Percentiles rank a stretch among this genome's conserved stretches.
Conservation (phyloP, 2,888 invertebrate genomes). For the Ophion ellenae region DNA sequence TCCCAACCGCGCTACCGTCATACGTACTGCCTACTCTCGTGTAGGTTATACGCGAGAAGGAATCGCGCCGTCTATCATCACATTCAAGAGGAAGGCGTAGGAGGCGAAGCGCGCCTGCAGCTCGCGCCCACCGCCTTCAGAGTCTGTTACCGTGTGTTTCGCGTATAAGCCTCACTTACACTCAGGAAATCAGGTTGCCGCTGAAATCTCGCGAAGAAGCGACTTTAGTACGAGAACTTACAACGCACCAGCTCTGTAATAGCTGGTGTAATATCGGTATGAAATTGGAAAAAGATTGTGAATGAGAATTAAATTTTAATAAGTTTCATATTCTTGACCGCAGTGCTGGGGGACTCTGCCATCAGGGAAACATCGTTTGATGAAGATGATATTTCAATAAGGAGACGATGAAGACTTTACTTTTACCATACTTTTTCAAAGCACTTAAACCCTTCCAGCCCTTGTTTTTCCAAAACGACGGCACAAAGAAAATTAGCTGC, state of each 20-base stretch:
- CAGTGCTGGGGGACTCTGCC: background rate
- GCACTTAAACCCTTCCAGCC: background rate
- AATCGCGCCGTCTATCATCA: conserved; percentile 22
- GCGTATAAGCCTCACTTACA: conserved; percentile 12
- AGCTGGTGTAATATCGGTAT: conserved; percentile 23
- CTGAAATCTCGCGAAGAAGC: conserved; percentile 29
- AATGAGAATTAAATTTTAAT: background rate
- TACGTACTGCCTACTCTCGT: conserved; percentile 6
- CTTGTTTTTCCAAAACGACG: background rate
- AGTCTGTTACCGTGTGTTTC: conserved; percentile 2
- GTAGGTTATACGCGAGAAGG: conserved; percentile 48
- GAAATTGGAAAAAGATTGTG: conserved; percentile 20
- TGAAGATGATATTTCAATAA: background rate
- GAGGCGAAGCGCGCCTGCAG: conserved; percentile 27
- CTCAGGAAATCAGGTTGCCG: conserved; percentile 20
- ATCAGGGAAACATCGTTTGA: background rate
- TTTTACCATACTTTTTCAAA: background rate
- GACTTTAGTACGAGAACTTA: conserved; percentile 30
- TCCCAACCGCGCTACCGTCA: conserved; percentile 40
- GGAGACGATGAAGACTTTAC: background rate
- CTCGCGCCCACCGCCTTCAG: conserved; percentile 32
- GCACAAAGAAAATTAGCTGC: background rate
- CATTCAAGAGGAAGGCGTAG: background rate
- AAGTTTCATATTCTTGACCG: background rate
- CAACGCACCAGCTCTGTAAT: background rate